Percentiles rank a stretch among this genome's conserved stretches.
phyloP scores from a whole-genome alignment of 2,113 vertebrate genomes.

The Coregonus clupeaformis region DNA sequence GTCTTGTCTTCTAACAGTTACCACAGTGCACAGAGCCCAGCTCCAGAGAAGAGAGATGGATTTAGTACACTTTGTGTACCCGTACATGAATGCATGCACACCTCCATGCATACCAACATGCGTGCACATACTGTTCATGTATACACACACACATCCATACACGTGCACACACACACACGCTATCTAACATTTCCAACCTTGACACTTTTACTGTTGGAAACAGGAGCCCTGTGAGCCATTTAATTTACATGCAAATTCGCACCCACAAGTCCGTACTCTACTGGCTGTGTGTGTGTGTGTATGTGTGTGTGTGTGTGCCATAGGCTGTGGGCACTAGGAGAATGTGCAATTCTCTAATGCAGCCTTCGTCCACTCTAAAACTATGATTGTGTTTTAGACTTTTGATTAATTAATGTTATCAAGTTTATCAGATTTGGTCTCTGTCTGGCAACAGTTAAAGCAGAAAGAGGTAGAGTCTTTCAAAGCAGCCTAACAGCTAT shows the following conservation, averaged over 20 bases:
- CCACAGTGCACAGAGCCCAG: not conserved
- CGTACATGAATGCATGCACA: too few species aligned
- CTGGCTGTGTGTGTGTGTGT: not conserved
- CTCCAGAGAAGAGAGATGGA: not conserved
- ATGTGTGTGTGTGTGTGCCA: conserved; percentile 4
- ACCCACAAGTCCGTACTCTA: conserved; percentile 50
- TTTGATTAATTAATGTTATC: conserved; percentile 36
- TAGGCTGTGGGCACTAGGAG: conserved; percentile 29
- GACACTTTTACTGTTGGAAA: conserved; percentile 47
- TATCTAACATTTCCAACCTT: conserved; percentile 28
- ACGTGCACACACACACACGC: not conserved
- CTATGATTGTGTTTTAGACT: conserved; percentile 31
- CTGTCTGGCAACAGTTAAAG: not conserved
- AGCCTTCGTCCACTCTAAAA: conserved; percentile 36
- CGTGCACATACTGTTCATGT: not conserved
- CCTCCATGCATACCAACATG: not conserved
- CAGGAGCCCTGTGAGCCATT: conserved; percentile 51
- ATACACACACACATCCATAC: conserved; percentile 13
- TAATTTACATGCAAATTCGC: conserved; percentile 66
- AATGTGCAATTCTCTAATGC: conserved; percentile 38
- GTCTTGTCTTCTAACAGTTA: conserved; percentile 23
- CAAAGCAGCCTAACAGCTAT: not conserved
- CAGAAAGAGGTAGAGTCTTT: conserved; percentile 3
- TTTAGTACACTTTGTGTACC: too few species aligned
- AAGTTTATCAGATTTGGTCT: conserved; percentile 25